Percentiles rank a stretch among this genome's conserved stretches.
Evolutionary conservation across 2,113 vertebrate species (phyloP).

Genomic region (Cheilinus undulatus): DNA sequence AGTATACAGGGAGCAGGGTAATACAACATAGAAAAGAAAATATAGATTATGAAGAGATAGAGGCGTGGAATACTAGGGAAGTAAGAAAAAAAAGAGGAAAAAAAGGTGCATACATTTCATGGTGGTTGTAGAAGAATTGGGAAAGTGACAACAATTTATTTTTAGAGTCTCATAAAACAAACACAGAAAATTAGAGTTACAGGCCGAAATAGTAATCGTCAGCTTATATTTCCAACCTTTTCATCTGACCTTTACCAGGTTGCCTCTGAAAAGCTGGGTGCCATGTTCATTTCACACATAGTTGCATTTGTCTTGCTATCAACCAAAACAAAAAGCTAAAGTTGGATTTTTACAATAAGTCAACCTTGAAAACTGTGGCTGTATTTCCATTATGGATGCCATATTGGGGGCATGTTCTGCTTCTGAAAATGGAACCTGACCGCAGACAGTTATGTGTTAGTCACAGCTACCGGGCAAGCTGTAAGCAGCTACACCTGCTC

Average conservation of each 20-base stretch:
- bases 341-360: slow-evolving; percentile 61
- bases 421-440: slow-evolving; percentile 55
- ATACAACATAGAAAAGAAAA: too few species aligned
- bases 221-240: slow-evolving; percentile 22
- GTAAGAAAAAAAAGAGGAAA: too few species aligned
- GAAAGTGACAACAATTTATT: background rate
- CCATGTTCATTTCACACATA: background rate
- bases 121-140: background rate
- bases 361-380: slow-evolving; percentile 62
- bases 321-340: slow-evolving; percentile 40
- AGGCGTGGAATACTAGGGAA: too few species aligned
- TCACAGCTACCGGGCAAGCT: slow-evolving; percentile 14
- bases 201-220: slow-evolving; percentile 2
- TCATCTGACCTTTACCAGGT: slow-evolving; percentile 10
- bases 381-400: slow-evolving; percentile 58
- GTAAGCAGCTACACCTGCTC: slow-evolving; percentile 29
- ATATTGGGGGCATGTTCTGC: slow-evolving; percentile 44
- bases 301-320: slow-evolving; percentile 28
- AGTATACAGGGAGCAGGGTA: too few species aligned
- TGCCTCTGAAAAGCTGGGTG: background rate
- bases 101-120: background rate
- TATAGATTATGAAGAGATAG: too few species aligned
- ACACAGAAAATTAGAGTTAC: background rate
- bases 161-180: background rate
- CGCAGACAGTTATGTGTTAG: slow-evolving; percentile 20